phyloP scores from a whole-genome alignment of 2,113 vertebrate species.

The Carollia perspicillata region DNA sequence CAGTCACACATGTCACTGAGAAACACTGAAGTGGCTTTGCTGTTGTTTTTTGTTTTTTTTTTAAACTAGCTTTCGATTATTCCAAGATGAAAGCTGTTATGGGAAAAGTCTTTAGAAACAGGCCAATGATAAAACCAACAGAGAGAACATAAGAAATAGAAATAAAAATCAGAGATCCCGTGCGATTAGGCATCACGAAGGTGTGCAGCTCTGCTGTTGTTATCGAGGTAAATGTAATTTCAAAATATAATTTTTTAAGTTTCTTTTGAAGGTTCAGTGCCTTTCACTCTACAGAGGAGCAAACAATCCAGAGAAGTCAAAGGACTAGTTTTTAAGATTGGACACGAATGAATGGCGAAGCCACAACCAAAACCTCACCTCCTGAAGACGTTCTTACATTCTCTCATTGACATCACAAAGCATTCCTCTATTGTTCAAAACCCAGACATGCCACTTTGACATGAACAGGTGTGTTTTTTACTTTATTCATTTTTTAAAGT shows the following conservation, averaged over 20 bases:
- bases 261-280: background rate
- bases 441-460: background rate
- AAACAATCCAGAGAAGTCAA: background rate
- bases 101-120: background rate
- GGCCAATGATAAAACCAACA: background rate
- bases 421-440: background rate
- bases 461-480: background rate
- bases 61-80: conserved; percentile 22
- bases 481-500: background rate
- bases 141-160: background rate
- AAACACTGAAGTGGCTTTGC: conserved; percentile 17
- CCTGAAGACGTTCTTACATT: background rate
- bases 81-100: conserved; percentile 36
- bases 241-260: background rate
- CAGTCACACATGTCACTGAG: conserved; percentile 41
- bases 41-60: background rate
- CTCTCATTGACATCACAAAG: background rate
- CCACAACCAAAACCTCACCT: background rate
- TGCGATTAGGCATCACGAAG: background rate
- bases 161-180: background rate
- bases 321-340: background rate
- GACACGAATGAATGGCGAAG: background rate
- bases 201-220: background rate
- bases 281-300: background rate
- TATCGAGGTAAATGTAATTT: background rate